Conservation (phyloP, 2,797 vertebrate species). For the Chanos chanos region DNA sequence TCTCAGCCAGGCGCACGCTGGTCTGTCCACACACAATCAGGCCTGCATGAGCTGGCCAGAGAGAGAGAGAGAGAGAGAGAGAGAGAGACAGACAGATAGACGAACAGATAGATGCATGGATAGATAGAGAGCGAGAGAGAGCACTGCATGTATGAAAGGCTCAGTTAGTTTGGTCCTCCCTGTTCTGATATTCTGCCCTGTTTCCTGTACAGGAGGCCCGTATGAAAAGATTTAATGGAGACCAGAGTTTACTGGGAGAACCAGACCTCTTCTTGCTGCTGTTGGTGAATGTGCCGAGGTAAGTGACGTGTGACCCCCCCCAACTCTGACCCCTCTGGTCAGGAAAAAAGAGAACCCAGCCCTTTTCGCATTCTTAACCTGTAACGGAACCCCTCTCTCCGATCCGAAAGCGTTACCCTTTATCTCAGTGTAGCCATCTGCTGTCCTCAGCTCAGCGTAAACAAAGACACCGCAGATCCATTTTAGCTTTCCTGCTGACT, state of each 20-base stretch:
- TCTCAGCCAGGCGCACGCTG: too few species aligned
- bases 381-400: conserved; percentile 5
- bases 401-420: background rate
- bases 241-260: conserved; percentile 67
- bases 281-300: conserved; percentile 76
- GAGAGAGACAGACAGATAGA: too few species aligned
- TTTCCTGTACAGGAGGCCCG: conserved; percentile 63
- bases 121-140: too few species aligned
- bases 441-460: conserved; percentile 10
- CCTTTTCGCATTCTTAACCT: background rate
- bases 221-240: conserved; percentile 66
- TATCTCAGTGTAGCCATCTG: background rate
- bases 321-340: background rate
- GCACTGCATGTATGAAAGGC: too few species aligned
- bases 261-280: conserved; percentile 77
- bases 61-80: too few species aligned
- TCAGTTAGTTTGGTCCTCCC: background rate
- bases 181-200: background rate
- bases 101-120: too few species aligned
- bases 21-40: too few species aligned
- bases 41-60: too few species aligned
- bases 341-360: background rate
- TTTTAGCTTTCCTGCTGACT: conserved; percentile 11
- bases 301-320: conserved; percentile 14
- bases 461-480: conserved; percentile 1